These are phyloP conservation scores for Nannoperca obscura DNA, from an alignment of 2,797 vertebrate species.

Conservation along the genomic window DNA sequence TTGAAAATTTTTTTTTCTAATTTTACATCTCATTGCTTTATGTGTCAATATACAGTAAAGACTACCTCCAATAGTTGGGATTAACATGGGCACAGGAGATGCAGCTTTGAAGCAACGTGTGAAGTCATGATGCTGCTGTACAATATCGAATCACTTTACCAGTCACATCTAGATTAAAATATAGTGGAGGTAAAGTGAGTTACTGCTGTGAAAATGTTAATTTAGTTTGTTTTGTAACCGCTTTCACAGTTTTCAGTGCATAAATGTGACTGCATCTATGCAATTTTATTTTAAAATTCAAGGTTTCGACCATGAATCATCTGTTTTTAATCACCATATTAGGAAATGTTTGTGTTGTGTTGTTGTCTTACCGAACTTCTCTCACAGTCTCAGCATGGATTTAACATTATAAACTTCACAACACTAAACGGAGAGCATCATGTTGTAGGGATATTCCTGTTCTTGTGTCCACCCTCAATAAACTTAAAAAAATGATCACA, in stretches of 20 bases:
- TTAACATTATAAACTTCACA: background rate
- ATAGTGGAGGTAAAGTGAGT: background rate
- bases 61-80: background rate
- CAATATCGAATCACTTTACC: background rate
- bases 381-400: slow-evolving; percentile 3
- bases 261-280: background rate
- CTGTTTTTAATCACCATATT: background rate
- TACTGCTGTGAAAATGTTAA: background rate
- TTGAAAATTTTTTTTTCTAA: no score
- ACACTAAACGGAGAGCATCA: background rate
- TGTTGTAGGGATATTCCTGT: background rate
- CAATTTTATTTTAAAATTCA: background rate
- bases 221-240: background rate
- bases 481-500: slow-evolving; percentile 1
- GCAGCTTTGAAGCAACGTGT: background rate
- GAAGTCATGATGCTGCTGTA: background rate
- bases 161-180: background rate
- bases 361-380: background rate
- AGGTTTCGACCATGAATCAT: background rate
- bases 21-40: slow-evolving; percentile 16
- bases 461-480: background rate
- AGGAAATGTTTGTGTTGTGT: background rate
- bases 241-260: slow-evolving; percentile 23
- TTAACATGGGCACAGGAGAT: background rate
- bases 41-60: background rate